Percentiles rank a stretch among this genome's conserved stretches.
phyloP scores from a whole-genome alignment of 1,140 invertebrate species.

The Octopus bimaculoides region DNA sequence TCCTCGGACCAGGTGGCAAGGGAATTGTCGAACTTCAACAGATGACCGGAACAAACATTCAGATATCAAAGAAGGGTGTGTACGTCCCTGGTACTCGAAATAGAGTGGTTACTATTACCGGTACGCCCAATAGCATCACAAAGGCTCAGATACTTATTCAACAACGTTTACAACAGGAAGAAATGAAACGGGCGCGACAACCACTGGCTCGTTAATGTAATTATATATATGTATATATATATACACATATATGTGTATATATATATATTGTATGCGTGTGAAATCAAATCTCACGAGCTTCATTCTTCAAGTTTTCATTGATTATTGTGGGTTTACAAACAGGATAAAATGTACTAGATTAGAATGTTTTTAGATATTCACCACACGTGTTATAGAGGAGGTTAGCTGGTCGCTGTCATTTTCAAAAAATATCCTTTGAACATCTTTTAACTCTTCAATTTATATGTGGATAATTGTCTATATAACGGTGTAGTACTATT shows the following conservation, averaged over 20 bases:
- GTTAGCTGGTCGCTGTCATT: too few relatives aligned
- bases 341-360: too few relatives aligned
- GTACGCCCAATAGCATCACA: slow-evolving; percentile 79
- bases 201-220: slow-evolving; percentile 41
- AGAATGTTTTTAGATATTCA: too few relatives aligned
- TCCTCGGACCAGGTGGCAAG: slow-evolving; percentile 91
- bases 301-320: too few relatives aligned
- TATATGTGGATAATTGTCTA: too few relatives aligned
- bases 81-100: slow-evolving; percentile 94
- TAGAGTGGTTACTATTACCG: slow-evolving; percentile 93
- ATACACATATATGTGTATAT: neutral
- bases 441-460: too few relatives aligned
- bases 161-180: slow-evolving; percentile 92
- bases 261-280: neutral
- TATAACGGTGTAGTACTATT: too few relatives aligned
- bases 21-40: slow-evolving; percentile 96
- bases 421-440: too few relatives aligned
- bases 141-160: slow-evolving; percentile 92
- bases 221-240: neutral
- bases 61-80: slow-evolving; percentile 97
- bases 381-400: too few relatives aligned
- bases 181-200: slow-evolving; percentile 77
- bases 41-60: slow-evolving; percentile 92
- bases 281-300: too few relatives aligned
- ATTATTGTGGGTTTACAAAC: too few relatives aligned